These are phyloP conservation scores for Numenius phaeopus DNA, from an alignment of 2,797 vertebrate genomes.

Conservation along the genomic window DNA sequence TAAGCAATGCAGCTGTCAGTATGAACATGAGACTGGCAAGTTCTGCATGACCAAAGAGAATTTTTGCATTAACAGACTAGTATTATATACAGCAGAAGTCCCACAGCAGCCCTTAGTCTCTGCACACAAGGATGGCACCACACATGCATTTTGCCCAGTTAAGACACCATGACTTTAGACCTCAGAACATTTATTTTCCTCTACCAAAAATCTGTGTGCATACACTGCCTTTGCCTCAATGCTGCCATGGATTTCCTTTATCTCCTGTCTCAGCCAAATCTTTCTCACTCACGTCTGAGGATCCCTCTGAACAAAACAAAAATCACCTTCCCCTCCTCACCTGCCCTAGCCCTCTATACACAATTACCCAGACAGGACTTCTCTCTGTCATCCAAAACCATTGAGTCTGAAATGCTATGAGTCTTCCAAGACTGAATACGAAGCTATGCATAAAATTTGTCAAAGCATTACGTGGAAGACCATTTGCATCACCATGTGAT, in stretches of 20 bases:
- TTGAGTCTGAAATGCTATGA: neutral
- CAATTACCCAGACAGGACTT: neutral
- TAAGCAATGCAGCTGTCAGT: neutral
- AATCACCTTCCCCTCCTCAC: neutral
- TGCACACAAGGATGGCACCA: neutral
- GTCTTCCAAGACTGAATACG: neutral
- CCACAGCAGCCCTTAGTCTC: neutral
- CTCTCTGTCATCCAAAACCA: neutral
- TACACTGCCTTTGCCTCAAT: neutral
- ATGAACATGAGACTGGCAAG: neutral
- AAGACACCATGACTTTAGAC: neutral
- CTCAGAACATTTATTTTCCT: neutral
- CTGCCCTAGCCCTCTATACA: neutral
- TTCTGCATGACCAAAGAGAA: neutral
- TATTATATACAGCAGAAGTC: neutral
- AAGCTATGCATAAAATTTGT: neutral
- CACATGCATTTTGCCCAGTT: neutral
- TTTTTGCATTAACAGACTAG: neutral
- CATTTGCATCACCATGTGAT: neutral
- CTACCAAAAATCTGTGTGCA: rapidly evolving
- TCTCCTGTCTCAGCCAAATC: neutral
- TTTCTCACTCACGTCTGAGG: neutral
- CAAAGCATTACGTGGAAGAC: neutral
- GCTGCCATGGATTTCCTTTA: neutral
- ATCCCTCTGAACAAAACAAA: neutral